Percentiles rank a stretch among this genome's conserved stretches.
Conservation (phyloP, 2,888 invertebrate genomes). For the Psococerastis gibbosa region DNA sequence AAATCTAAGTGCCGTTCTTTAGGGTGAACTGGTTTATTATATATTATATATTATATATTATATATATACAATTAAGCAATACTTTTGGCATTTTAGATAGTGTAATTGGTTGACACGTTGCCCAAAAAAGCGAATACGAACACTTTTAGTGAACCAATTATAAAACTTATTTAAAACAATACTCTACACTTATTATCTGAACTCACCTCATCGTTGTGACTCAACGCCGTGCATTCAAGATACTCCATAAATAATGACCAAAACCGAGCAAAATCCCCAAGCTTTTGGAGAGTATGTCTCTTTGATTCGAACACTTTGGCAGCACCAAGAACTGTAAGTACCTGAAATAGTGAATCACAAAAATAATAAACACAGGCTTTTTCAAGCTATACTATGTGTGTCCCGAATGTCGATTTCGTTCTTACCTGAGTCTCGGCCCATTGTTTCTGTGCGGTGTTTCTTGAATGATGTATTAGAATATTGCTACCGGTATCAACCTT, state of each 20-base stretch:
- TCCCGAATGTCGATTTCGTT: not conserved
- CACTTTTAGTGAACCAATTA: too few relatives aligned
- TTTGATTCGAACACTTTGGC: constrained; percentile 87
- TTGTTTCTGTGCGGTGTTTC: constrained; percentile 97
- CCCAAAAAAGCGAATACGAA: too few relatives aligned
- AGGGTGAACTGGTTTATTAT: too few relatives aligned
- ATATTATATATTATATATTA: too few relatives aligned
- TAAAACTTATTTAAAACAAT: too few relatives aligned
- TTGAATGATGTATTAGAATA: constrained; percentile 91
- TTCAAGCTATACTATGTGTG: constrained; percentile 3
- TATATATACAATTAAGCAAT: too few relatives aligned
- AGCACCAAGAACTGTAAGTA: constrained; percentile 74
- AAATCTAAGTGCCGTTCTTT: too few relatives aligned
- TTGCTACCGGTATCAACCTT: constrained; percentile 83
- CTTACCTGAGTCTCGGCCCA: constrained; percentile 91
- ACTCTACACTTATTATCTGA: too few relatives aligned
- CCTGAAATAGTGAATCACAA: constrained; percentile 28
- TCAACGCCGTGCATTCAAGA: constrained; percentile 79
- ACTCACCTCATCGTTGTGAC: constrained; percentile 82
- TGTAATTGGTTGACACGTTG: too few relatives aligned
- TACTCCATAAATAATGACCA: constrained; percentile 89
- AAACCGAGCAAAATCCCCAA: constrained; percentile 82
- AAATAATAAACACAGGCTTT: constrained; percentile 7
- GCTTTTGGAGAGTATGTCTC: constrained; percentile 56
- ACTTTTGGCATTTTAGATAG: too few relatives aligned